Evolutionary conservation across 2,888 invertebrate species (phyloP).

Genomic region (Catocala nupta): DNA sequence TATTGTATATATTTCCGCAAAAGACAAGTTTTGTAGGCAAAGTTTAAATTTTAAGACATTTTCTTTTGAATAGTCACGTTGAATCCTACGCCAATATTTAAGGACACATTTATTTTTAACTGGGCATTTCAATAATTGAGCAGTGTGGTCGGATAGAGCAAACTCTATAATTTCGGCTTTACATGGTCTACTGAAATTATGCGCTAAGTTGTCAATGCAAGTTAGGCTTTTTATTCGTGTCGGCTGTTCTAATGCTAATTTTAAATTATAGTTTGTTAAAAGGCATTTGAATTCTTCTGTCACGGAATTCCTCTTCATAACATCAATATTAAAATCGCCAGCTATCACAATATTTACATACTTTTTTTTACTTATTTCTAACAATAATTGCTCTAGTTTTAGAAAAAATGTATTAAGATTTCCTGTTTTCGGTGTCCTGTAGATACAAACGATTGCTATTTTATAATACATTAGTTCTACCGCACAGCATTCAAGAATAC

Average conservation of each 20-base stretch:
- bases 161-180: slow-evolving; percentile 11
- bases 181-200: slow-evolving; percentile 7
- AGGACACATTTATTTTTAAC: background rate
- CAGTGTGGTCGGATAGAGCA: slow-evolving; percentile 10
- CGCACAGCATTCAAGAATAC: slow-evolving; percentile 9
- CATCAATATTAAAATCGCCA: background rate
- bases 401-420: slow-evolving; percentile 3
- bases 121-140: slow-evolving; percentile 11
- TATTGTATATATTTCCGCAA: background rate
- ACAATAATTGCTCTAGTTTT: slow-evolving; percentile 3
- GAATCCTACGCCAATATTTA: background rate
- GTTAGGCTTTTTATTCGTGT: slow-evolving; percentile 4
- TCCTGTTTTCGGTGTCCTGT: slow-evolving; percentile 1
- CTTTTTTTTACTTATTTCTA: background rate
- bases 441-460: slow-evolving; percentile 3
- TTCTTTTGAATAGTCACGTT: slow-evolving; percentile 1
- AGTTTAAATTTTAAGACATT: background rate
- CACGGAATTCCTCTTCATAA: slow-evolving; percentile 3
- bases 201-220: slow-evolving; percentile 1
- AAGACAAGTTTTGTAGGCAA: background rate
- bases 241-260: slow-evolving; percentile 4
- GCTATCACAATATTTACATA: background rate
- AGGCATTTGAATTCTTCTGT: slow-evolving; percentile 7
- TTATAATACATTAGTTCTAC: too few relatives aligned
- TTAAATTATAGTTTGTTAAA: slow-evolving; percentile 8